phyloP scores from a whole-genome alignment of 35 echinoderm and acorn worm species.

The Amphiura filiformis region DNA sequence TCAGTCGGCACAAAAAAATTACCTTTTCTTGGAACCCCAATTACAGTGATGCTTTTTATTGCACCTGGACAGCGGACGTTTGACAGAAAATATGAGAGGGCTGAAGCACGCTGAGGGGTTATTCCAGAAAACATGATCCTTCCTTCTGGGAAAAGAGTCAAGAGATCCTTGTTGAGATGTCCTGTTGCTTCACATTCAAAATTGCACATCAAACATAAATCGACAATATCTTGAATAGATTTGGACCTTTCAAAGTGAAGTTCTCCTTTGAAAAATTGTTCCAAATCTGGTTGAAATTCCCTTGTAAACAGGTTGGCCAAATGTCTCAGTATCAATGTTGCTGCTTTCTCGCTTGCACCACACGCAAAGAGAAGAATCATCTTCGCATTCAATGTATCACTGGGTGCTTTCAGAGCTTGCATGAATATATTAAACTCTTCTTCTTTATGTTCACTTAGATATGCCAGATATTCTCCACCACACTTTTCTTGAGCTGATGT shows the following conservation, averaged over 20 bases:
- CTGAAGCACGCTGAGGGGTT: not conserved
- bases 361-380: not conserved
- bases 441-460: slow-evolving; percentile 18
- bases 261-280: not conserved
- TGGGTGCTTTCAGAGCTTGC: not conserved
- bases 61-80: not conserved
- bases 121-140: not conserved
- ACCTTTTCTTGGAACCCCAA: not conserved
- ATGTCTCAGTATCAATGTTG: not conserved
- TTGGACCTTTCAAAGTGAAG: not conserved
- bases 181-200: not conserved
- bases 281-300: not conserved
- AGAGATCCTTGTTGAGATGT: not conserved
- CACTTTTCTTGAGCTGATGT: slow-evolving; percentile 51
- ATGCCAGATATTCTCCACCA: slow-evolving; percentile 31
- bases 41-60: not conserved
- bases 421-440: not conserved
- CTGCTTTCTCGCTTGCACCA: not conserved
- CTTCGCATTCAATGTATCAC: not conserved
- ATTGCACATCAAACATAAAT: not conserved
- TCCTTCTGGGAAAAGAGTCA: not conserved
- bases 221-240: not conserved
- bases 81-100: not conserved
- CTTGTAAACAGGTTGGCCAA: not conserved
- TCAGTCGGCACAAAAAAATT: not conserved